Evolutionary conservation across 2,113 vertebrate species (phyloP).

Genomic region (Cyprinodon tularosa): DNA sequence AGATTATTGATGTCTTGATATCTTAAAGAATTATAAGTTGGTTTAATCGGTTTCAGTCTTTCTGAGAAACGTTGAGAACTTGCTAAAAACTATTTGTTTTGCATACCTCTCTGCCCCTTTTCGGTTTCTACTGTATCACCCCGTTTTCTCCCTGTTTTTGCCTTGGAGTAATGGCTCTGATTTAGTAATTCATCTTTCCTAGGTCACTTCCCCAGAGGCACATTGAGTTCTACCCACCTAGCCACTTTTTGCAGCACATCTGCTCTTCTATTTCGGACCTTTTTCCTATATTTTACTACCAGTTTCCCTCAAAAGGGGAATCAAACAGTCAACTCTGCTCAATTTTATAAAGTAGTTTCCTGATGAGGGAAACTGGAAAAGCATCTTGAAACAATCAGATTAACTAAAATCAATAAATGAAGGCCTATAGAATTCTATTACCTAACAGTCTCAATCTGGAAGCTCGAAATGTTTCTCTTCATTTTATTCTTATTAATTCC

Average conservation of each 20-base stretch:
- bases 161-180: slow-evolving; percentile 18
- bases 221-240: slow-evolving; percentile 14
- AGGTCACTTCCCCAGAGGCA: slow-evolving; percentile 34
- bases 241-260: slow-evolving; percentile 22
- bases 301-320: slow-evolving; percentile 23
- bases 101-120: slow-evolving; percentile 3
- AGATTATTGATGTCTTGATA: background rate
- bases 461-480: slow-evolving; percentile 49
- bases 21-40: slow-evolving; percentile 18
- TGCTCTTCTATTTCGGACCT: slow-evolving; percentile 18
- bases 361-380: slow-evolving; percentile 11
- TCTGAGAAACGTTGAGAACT: slow-evolving; percentile 2
- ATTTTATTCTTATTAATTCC: slow-evolving; percentile 41
- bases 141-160: slow-evolving; percentile 18
- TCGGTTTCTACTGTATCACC: slow-evolving; percentile 2
- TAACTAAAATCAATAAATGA: slow-evolving; percentile 58
- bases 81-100: slow-evolving; percentile 12
- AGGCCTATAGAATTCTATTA: slow-evolving; percentile 73
- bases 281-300: slow-evolving; percentile 3
- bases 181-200: slow-evolving; percentile 23
- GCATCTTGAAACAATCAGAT: slow-evolving; percentile 24
- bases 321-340: slow-evolving; percentile 20
- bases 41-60: slow-evolving; percentile 13
- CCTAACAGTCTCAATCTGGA: slow-evolving; percentile 68
- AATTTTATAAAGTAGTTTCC: slow-evolving; percentile 33